These are phyloP conservation scores for Stenodema calcarata DNA, from an alignment of 2,888 invertebrate species.

Conservation along the genomic window DNA sequence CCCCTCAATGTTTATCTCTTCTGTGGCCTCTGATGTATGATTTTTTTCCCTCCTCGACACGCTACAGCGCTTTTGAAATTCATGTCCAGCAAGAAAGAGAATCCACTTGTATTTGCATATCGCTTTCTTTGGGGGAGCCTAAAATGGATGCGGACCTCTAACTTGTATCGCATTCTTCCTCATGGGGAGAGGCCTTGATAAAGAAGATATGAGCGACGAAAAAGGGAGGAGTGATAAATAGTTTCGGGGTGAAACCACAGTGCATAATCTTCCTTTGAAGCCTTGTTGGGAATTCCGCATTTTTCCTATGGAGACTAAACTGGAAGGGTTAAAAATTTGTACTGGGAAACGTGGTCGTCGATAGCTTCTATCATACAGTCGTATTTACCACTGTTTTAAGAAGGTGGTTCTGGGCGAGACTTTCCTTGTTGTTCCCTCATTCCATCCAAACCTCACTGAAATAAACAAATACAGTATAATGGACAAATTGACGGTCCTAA, in stretches of 20 bases:
- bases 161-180: neutral
- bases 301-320: too few species aligned
- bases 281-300: neutral
- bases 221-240: conserved; percentile 27
- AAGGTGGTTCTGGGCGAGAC: too few species aligned
- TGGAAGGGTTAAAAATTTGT: too few species aligned
- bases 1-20: neutral
- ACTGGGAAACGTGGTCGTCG: too few species aligned
- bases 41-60: neutral
- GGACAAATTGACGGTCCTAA: too few species aligned
- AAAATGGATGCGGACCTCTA: neutral
- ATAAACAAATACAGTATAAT: too few species aligned
- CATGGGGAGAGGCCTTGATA: neutral
- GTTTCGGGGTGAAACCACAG: conserved; percentile 19
- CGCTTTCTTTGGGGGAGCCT: conserved; percentile 5
- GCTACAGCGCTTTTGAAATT: neutral
- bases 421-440: too few species aligned
- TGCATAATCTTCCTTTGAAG: neutral
- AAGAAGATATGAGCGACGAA: conserved; percentile 27
- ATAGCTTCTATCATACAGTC: too few species aligned
- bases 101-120: conserved; percentile 10
- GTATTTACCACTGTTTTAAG: too few species aligned
- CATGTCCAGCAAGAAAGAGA: conserved; percentile 25
- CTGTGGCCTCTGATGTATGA: neutral
- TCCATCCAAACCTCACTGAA: too few species aligned